Evolutionary conservation across 2,888 invertebrate species (phyloP).

Genomic region (Campoplex nolae): DNA sequence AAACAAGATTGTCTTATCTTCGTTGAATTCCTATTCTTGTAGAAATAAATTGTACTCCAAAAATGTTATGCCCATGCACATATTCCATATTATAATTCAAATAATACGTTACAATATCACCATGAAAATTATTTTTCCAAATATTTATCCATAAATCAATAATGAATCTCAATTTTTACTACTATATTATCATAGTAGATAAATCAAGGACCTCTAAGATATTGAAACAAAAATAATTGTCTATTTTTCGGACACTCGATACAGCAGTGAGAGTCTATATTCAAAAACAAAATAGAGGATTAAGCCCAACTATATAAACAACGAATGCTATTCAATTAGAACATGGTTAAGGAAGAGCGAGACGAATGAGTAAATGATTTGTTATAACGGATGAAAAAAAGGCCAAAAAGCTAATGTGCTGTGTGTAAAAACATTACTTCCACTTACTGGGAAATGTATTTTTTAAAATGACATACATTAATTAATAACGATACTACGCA

Average conservation of each 20-base stretch:
- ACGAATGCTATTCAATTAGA: neutral
- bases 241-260: neutral
- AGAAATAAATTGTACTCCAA: neutral
- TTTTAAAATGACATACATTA: neutral
- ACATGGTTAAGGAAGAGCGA: neutral
- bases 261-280: neutral
- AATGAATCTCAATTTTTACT: neutral
- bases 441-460: constrained; percentile 1
- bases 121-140: neutral
- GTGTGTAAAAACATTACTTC: constrained; percentile 1
- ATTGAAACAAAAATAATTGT: neutral
- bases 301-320: neutral
- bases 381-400: constrained; percentile 7
- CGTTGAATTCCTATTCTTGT: neutral
- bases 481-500: neutral
- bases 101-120: neutral
- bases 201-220: neutral
- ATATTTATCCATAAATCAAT: neutral
- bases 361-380: constrained; percentile 12
- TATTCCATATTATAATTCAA: neutral
- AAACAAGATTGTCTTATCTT: neutral
- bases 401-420: constrained; percentile 3
- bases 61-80: neutral
- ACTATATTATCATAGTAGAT: too few species aligned
- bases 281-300: neutral